Conservation (phyloP, 2,797 vertebrate genomes). For the Avahi laniger region DNA sequence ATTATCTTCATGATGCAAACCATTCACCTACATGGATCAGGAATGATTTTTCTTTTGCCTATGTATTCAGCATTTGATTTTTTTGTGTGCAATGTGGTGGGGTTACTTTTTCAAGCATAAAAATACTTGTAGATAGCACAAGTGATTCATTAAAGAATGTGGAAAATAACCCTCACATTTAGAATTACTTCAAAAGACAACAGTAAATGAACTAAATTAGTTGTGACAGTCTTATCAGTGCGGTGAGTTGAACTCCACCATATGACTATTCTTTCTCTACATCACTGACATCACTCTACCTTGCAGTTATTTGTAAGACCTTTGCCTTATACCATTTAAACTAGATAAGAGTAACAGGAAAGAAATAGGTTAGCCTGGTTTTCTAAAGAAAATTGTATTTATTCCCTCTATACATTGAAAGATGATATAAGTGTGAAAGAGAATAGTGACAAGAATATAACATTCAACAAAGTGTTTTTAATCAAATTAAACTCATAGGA, state of each 20-base stretch:
- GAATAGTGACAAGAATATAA: neutral
- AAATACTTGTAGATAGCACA: neutral
- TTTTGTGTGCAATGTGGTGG: neutral
- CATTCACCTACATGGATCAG: constrained; percentile 48
- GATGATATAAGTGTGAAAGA: neutral
- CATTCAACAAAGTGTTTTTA: constrained; percentile 1
- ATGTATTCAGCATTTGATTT: neutral
- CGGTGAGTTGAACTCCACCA: neutral
- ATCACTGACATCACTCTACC: neutral
- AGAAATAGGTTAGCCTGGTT: neutral
- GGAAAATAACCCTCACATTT: neutral
- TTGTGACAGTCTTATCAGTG: neutral
- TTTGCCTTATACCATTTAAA: neutral
- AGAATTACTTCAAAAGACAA: neutral
- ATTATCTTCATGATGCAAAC: constrained; percentile 36
- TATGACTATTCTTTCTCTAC: neutral
- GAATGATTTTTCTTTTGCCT: neutral
- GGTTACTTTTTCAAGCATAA: constrained; percentile 5
- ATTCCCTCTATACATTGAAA: neutral
- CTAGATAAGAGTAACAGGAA: neutral
- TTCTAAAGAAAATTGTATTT: neutral
- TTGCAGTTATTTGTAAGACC: neutral
- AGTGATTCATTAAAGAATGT: neutral
- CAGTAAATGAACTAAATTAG: neutral
- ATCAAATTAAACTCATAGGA: neutral